phyloP scores from a whole-genome alignment of 2,797 vertebrate genomes.

The Passerculus sandwichensis region DNA sequence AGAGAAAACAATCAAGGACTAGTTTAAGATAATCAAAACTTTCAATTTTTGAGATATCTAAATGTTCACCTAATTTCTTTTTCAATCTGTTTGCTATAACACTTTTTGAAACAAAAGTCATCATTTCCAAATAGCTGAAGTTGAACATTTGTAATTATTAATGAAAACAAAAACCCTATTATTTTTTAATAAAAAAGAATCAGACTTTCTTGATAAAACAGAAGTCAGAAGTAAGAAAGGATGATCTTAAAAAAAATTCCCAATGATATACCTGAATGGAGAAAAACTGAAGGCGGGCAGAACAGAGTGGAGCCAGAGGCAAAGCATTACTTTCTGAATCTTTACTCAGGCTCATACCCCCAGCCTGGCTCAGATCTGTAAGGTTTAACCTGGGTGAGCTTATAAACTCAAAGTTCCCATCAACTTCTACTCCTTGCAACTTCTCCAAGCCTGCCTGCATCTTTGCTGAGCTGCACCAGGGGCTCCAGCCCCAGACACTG shows the following conservation, averaged over 20 bases:
- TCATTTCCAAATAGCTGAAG: neutral
- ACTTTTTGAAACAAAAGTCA: neutral
- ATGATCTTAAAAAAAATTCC: neutral
- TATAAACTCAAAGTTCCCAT: neutral
- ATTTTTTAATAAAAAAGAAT: neutral
- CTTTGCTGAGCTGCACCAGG: neutral
- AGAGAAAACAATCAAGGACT: neutral
- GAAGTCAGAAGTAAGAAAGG: neutral
- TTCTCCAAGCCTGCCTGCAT: neutral
- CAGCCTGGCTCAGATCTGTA: neutral
- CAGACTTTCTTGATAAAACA: neutral
- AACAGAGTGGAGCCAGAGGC: neutral
- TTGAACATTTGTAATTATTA: neutral
- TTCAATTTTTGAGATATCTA: neutral
- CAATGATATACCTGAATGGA: neutral
- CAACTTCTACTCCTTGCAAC: neutral
- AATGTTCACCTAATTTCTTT: neutral
- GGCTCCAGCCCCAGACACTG: rapidly evolving
- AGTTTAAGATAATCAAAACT: neutral
- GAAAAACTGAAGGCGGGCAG: neutral
- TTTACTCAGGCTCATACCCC: neutral
- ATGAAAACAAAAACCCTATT: neutral
- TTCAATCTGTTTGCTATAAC: neutral
- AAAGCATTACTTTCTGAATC: neutral
- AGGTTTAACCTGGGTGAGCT: neutral